Percentiles rank a stretch among this genome's conserved stretches.
phyloP scores from a whole-genome alignment of 2,113 vertebrate genomes.

The Lipotes vexillifer region DNA sequence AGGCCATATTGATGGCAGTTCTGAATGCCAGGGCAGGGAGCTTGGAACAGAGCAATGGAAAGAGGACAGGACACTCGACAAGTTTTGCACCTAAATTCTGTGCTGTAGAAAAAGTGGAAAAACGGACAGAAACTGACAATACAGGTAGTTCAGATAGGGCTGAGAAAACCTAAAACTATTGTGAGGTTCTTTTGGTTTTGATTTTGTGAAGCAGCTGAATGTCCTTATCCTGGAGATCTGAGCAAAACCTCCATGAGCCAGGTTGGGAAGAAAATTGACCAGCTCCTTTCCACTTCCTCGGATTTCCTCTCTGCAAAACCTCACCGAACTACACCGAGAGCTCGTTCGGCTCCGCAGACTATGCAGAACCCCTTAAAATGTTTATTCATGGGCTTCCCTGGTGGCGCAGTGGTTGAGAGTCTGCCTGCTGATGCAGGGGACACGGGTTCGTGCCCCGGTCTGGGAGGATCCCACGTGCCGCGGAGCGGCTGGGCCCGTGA shows the following conservation, averaged over 20 bases:
- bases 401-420: no score
- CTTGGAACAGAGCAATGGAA: background rate
- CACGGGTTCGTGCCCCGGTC: no score
- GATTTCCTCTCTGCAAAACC: background rate
- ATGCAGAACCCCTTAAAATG: background rate
- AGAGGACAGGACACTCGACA: background rate
- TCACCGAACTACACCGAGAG: accelerated
- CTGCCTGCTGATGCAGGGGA: no score
- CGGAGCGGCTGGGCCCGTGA: no score
- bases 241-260: background rate
- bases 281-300: background rate
- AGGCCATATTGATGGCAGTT: background rate
- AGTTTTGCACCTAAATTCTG: background rate
- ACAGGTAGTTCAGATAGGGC: background rate
- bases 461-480: no score
- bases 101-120: background rate
- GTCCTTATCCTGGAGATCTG: background rate
- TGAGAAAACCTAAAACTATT: background rate
- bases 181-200: background rate
- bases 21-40: background rate
- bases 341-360: background rate
- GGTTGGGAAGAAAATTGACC: background rate
- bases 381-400: background rate
- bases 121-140: background rate
- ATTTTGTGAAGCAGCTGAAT: background rate